Conservation (phyloP, 2,888 invertebrate species). For the Homarus gammarus region DNA sequence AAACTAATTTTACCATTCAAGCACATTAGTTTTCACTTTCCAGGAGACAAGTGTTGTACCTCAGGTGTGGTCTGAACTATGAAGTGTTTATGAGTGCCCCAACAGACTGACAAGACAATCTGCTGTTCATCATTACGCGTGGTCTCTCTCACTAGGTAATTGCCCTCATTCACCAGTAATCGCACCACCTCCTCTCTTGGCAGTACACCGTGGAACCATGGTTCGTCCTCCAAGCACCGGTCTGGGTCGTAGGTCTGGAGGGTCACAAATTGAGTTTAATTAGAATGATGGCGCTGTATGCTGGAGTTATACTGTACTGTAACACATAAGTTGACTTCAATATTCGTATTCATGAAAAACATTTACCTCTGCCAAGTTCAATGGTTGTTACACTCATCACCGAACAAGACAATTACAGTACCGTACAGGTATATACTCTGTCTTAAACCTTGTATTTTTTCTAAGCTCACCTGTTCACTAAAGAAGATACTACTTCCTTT, state of each 20-base stretch:
- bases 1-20: not conserved
- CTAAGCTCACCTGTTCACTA: no score
- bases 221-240: conserved; percentile 87
- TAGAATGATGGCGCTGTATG: no score
- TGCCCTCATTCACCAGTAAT: conserved; percentile 93
- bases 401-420: no score
- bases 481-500: no score
- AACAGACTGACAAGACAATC: conserved; percentile 92
- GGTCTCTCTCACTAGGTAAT: conserved; percentile 95
- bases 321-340: no score
- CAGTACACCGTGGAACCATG: conserved; percentile 98
- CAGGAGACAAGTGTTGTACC: conserved; percentile 83
- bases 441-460: no score
- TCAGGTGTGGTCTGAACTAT: conserved; percentile 96
- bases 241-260: conserved; percentile 76
- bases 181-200: conserved; percentile 97
- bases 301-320: no score
- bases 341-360: no score
- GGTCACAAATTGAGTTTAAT: not conserved
- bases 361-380: no score
- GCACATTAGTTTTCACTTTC: no score
- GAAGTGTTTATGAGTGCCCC: conserved; percentile 98
- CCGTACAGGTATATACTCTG: no score
- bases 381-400: no score
- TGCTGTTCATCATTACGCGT: conserved; percentile 80